Evolutionary conservation across 2,888 invertebrate species (phyloP).

Genomic region (Empis stercorea): DNA sequence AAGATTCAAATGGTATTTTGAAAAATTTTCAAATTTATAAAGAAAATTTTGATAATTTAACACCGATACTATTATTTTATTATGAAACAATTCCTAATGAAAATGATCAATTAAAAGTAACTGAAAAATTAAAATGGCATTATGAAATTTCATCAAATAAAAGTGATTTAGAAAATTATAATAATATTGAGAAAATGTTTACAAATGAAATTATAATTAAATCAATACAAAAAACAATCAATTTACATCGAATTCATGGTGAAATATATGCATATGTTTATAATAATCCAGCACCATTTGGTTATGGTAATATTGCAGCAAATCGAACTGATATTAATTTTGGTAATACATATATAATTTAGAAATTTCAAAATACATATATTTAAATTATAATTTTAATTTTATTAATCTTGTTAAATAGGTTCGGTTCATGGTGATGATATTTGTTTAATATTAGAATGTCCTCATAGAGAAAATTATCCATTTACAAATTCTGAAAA

Average conservation of each 20-base stretch:
- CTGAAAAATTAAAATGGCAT: constrained; percentile 42
- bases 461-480: not conserved
- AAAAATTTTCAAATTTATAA: constrained; percentile 33
- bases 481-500: constrained; percentile 3
- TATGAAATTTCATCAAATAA: constrained; percentile 28
- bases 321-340: not conserved
- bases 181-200: constrained; percentile 36
- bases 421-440: constrained; percentile 12
- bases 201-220: constrained; percentile 47
- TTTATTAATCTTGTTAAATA: not conserved
- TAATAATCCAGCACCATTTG: constrained; percentile 6
- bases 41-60: constrained; percentile 43
- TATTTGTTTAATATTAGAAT: constrained; percentile 4
- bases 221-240: constrained; percentile 44
- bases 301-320: not conserved
- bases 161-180: constrained; percentile 25
- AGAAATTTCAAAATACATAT: too few species aligned
- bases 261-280: constrained; percentile 50
- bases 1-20: constrained; percentile 20
- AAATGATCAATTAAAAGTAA: constrained; percentile 36
- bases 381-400: too few species aligned
- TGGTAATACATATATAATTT: constrained; percentile 4
- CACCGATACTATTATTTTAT: constrained; percentile 46
- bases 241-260: constrained; percentile 42
- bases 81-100: constrained; percentile 32